Conservation (phyloP, 2,113 vertebrate species). For the Cervus canadensis region DNA sequence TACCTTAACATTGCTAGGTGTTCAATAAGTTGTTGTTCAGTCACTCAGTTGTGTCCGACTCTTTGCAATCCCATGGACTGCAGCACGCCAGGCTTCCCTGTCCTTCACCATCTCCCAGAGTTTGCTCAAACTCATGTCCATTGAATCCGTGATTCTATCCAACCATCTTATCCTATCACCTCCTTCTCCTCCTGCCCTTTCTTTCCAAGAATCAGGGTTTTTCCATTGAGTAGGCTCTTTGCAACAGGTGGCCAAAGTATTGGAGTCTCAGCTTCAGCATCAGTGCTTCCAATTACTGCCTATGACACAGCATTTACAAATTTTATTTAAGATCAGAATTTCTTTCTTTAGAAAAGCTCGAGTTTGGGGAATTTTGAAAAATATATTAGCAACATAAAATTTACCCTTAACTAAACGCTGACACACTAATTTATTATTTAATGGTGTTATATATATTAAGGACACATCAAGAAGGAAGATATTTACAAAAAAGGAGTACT, state of each 20-base stretch:
- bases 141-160: neutral
- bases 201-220: neutral
- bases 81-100: neutral
- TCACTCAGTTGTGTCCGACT: neutral
- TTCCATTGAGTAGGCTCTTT: neutral
- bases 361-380: neutral
- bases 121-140: neutral
- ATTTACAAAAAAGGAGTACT: neutral
- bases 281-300: neutral
- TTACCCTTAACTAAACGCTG: neutral
- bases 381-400: neutral
- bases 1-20: neutral
- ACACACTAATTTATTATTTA: neutral
- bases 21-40: neutral
- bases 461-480: neutral
- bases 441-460: neutral
- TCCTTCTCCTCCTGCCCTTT: neutral
- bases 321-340: neutral
- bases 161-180: neutral
- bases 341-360: neutral
- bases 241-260: neutral
- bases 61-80: neutral
- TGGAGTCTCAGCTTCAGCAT: neutral
- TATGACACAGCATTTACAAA: neutral
- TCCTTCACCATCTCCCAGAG: neutral